Evolutionary conservation across 2,113 vertebrate genomes (phyloP), one percentile per base, ranked within the genome.

Genomic region (Salvator merianae): DNA sequence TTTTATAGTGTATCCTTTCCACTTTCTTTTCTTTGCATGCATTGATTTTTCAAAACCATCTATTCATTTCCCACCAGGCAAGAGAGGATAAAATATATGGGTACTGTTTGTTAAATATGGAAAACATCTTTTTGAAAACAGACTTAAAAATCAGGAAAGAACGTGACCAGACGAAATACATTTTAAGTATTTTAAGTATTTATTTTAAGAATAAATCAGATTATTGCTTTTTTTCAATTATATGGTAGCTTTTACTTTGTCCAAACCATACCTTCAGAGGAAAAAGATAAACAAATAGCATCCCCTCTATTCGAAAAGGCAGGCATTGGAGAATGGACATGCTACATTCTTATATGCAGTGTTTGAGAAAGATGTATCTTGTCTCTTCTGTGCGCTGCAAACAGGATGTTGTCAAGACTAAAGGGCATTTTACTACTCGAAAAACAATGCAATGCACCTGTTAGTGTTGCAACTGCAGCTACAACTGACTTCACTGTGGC

Each of bases 61-160:
- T 9, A 9, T 69, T 87, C 59, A 73, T 63, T 88, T 87, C 63
- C 73, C 73, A 84, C 59, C 62, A 43, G 47, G 36, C 82, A 63
- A 86, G 59, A 34, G 5, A 81, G 80, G 0, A 8, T 18, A 20
- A 0, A 0, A 86, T 30, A 47, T 26, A 77, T 36, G 24, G 40
- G 4, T 81, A 76, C 75, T 43, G 8, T 40, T 62, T 43, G 43
- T 32, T 75, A 73, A 22, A 68, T 3, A 8, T 13, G 6, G 66
- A 81, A 40, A 62, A 59, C 9, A 66, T 66, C 30, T 66, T 36
- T 88, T 72, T 72, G 62, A 28, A 65, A 79, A 82, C 7, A 76
- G 38, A 62, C 38, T 0, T 0, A 47, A 73, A 43, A 73, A 80
- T 5, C 47, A 53, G 28, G 74, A 65, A 0, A 87, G 5, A 40